phyloP scores from a whole-genome alignment of 2,888 invertebrate genomes.

The Acronicta leporina region DNA sequence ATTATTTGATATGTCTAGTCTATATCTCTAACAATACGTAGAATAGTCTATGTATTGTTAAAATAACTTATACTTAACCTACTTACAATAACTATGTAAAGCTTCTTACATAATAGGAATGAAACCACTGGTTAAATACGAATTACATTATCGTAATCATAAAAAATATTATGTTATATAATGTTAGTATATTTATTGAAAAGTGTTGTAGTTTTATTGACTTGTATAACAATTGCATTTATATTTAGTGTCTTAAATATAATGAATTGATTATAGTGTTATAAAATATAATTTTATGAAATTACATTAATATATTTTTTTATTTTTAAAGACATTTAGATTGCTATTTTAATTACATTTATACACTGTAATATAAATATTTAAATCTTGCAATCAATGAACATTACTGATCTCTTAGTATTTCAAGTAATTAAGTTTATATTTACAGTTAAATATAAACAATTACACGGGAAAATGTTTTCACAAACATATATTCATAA shows the following conservation, averaged over 20 bases:
- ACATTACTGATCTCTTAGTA: conserved; percentile 3
- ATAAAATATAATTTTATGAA: not conserved
- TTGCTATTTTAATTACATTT: conserved; percentile 15
- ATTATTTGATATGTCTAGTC: conserved; percentile 53
- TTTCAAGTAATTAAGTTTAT: conserved; percentile 26
- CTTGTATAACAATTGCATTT: conserved; percentile 30
- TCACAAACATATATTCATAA: not conserved
- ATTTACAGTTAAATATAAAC: conserved; percentile 41
- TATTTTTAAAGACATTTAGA: conserved; percentile 11
- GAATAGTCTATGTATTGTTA: conserved; percentile 23
- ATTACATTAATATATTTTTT: conserved; percentile 20
- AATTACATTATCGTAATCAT: conserved; percentile 26
- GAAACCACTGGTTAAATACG: conserved; percentile 45
- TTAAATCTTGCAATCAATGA: conserved; percentile 7
- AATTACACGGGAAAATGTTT: conserved; percentile 22
- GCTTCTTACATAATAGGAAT: conserved; percentile 55
- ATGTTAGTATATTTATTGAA: conserved; percentile 33
- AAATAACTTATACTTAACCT: conserved; percentile 27
- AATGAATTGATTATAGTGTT: conserved; percentile 29
- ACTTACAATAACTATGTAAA: conserved; percentile 39
- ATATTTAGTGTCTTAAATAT: conserved; percentile 34
- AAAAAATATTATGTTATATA: conserved; percentile 27
- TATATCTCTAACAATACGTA: conserved; percentile 33
- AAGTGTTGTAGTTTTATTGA: conserved; percentile 13
- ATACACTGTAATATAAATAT: conserved; percentile 23